Percentiles rank a stretch among this genome's conserved stretches.
These are phyloP conservation scores for Salvelinus alpinus DNA, from an alignment of 2,113 vertebrate species.

Conservation along the genomic window DNA sequence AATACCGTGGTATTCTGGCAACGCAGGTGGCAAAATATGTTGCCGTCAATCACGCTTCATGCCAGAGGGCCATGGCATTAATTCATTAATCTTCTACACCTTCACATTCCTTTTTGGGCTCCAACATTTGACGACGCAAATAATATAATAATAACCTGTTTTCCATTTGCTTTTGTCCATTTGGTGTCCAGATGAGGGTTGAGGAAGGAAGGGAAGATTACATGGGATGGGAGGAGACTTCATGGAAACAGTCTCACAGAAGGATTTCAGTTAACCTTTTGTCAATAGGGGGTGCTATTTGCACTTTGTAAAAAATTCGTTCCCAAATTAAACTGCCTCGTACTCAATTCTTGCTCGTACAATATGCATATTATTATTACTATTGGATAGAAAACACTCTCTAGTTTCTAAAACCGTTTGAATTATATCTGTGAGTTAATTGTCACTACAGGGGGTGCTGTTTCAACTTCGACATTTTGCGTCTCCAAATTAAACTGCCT, in stretches of 20 bases:
- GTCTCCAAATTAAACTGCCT: too few relatives aligned
- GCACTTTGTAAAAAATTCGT: too few relatives aligned
- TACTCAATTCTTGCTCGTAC: too few relatives aligned
- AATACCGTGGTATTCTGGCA: slow-evolving; percentile 31
- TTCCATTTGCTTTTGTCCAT: slow-evolving; percentile 34
- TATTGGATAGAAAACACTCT: too few relatives aligned
- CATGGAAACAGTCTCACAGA: slow-evolving; percentile 43
- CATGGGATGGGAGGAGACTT: slow-evolving; percentile 29
- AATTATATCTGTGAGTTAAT: too few relatives aligned
- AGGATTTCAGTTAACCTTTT: neutral
- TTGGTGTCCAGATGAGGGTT: slow-evolving; percentile 58
- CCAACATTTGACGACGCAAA: slow-evolving; percentile 36
- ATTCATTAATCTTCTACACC: slow-evolving; percentile 34
- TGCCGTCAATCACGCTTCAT: slow-evolving; percentile 35
- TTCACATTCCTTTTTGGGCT: slow-evolving; percentile 27
- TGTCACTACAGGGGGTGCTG: too few relatives aligned
- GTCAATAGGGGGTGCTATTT: too few relatives aligned
- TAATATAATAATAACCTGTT: too few relatives aligned
- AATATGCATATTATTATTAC: too few relatives aligned
- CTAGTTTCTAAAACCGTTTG: too few relatives aligned
- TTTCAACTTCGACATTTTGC: too few relatives aligned
- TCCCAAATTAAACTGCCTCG: too few relatives aligned
- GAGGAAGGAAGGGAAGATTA: neutral
- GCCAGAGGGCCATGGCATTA: slow-evolving; percentile 9
- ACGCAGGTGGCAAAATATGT: slow-evolving; percentile 10